Conservation (phyloP, 2,113 vertebrate species). For the Halichoeres trimaculatus region DNA sequence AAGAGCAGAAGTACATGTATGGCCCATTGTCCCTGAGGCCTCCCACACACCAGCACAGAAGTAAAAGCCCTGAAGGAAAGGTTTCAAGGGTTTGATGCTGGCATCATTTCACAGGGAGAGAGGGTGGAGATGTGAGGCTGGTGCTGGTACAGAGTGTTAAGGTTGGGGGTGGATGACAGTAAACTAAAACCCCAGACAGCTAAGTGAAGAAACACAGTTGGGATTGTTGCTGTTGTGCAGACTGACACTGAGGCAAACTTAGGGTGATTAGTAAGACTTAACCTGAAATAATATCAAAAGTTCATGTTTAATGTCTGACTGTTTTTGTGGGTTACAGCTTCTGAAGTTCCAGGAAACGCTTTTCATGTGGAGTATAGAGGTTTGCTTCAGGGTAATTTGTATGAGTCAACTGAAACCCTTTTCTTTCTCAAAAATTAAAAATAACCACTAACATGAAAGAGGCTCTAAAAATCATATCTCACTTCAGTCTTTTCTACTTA, state of each 20-base stretch:
- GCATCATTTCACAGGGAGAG: constrained; percentile 38
- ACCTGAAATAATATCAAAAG: not conserved
- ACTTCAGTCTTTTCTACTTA: too few relatives aligned
- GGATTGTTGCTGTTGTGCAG: constrained; percentile 5
- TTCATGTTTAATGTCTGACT: not conserved
- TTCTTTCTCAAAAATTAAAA: not conserved
- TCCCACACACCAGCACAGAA: constrained; percentile 30
- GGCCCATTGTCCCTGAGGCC: constrained; percentile 26
- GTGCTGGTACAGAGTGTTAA: constrained; percentile 19
- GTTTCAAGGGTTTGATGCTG: constrained; percentile 25
- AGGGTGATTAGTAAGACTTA: constrained; percentile 5
- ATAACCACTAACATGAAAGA: not conserved
- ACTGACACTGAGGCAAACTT: constrained; percentile 2
- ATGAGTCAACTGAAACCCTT: not conserved
- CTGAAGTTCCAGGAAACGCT: not conserved
- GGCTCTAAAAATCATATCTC: too few relatives aligned
- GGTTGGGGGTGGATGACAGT: constrained; percentile 29
- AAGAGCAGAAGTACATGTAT: constrained; percentile 54
- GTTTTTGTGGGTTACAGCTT: not conserved
- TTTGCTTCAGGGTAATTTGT: too few relatives aligned
- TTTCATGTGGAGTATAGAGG: not conserved
- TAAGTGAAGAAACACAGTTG: constrained; percentile 3
- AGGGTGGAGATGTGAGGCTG: constrained; percentile 34
- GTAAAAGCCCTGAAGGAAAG: constrained; percentile 33
- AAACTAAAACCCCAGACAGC: constrained; percentile 36